Evolutionary conservation across 1,140 invertebrate species (phyloP), one percentile per base, ranked within the genome.

Genomic region (Hyles euphorbiae): DNA sequence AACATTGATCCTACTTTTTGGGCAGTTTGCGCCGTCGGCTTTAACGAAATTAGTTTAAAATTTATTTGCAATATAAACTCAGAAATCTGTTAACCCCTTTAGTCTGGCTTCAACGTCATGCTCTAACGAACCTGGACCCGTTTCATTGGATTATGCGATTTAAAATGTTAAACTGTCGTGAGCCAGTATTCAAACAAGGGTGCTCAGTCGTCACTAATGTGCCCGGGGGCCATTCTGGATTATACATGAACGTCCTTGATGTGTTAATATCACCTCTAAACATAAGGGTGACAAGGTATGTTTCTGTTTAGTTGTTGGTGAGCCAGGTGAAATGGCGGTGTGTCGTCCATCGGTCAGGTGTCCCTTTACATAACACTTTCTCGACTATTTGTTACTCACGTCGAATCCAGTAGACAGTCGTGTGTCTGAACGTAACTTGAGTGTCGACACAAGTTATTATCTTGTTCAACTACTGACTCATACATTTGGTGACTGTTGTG

Each of bases 141-240:
- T 63, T 67, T 82, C 75, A 82, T 84, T 74, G 81, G 79, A 86
- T 86, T 86, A 83, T 74, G 75, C 71, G 74, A 78, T 83, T 86
- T 79, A 72, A 67, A 65, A 72, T 73, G 78, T 83, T 80, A 78
- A 83, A 81, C 74, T 70, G 72, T 72, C 69, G 69, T 43, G 59
- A 69, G 72, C 48, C 53, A 60, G 68, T 71, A 70, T 69, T 76
- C 65, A 74, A 76, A 78, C 67, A 74, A 72, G 78, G 78, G 74
- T 66, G 69, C 72, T 57, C 67, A 65, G 65, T 61, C 68, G 68
- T 60, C 68, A 67, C 64, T 74, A 76, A 79, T 79, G 56, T 70
- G 60, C 65, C 63, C 63, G 50, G 62, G 74, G 65, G 72, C 65
- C 54, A 68, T 57, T 58, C 48, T 54, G 68, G 67, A 67, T 77